Percentiles rank a stretch among this genome's conserved stretches.
phyloP scores from a whole-genome alignment of 2,888 invertebrate species.

The Brachypalpus laphriformis region DNA sequence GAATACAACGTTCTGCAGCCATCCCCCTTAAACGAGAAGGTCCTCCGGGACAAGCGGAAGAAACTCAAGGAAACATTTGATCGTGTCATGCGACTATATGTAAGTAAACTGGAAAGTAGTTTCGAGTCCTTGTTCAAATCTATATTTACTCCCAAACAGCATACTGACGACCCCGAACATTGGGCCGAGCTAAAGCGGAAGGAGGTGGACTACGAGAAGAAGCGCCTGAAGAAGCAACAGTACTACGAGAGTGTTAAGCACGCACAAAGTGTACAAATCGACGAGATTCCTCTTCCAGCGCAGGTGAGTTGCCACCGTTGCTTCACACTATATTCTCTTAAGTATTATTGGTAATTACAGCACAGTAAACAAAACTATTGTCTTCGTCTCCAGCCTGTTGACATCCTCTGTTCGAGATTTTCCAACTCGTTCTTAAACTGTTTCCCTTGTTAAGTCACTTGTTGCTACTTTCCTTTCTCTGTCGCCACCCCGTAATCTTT shows the following conservation, averaged over 20 bases:
- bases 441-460: no score
- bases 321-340: no score
- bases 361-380: no score
- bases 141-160: slow-evolving; percentile 84
- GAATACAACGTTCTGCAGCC: slow-evolving; percentile 97
- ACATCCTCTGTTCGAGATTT: no score
- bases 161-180: slow-evolving; percentile 97
- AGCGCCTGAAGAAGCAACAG: slow-evolving; percentile 92
- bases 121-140: background rate
- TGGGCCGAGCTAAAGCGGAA: slow-evolving; percentile 95
- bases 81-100: slow-evolving; percentile 96
- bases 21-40: slow-evolving; percentile 97
- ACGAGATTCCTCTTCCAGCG: slow-evolving; percentile 95
- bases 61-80: slow-evolving; percentile 97
- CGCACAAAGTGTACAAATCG: slow-evolving; percentile 96
- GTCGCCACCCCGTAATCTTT: no score
- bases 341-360: no score
- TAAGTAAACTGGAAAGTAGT: slow-evolving; percentile 88
- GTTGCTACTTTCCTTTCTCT: no score
- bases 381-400: no score
- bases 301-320: slow-evolving; percentile 82
- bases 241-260: slow-evolving; percentile 97
- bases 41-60: slow-evolving; percentile 97
- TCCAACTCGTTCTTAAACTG: no score
- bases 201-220: slow-evolving; percentile 96